Base-by-base conservation (phyloP, 53 echinoderm and acorn worm species). In the Apostichopus leukothele region DNA sequence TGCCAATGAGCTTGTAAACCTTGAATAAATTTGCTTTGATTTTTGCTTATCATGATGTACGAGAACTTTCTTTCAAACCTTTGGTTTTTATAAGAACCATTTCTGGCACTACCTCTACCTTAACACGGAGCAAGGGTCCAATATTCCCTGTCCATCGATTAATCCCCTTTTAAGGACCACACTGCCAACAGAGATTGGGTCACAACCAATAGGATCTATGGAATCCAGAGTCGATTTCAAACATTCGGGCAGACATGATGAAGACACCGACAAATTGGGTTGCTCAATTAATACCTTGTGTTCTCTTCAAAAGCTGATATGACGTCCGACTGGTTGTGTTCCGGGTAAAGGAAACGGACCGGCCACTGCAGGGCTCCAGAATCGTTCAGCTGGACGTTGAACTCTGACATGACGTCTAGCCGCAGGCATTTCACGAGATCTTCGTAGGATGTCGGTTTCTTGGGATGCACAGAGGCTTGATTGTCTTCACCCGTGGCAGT, bases 311-410 rank as follows among this genome's bases (percentile, higher is more conserved):
- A 98, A n/a, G 88, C 94, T 52, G 79, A 75, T 74, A 98, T 93
- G 16, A 98, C 71, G 81, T 98, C 98, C 79, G 94, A 96, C 66
- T 94, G 94, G 23, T 91, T 90, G 77, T 91, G 90, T 63, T 98
- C 98, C 10, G 98, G 98, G 83, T 98, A 98, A 74, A 98, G 92
- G 57, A 98, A 96, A 27, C 94, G 89, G 3, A 96, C 95, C 6
- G 98, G 98, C 98, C 98, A 98, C 57, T 89, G 78, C 59, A 98
- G 95, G 18, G 74, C 76, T 39, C 93, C 98, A 12, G 90, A 83
- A 18, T 94, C 90, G 71, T 95, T 95, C 73, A 95, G 83, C 2
- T 57, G 57, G 22, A 98, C 93, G 19, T 55, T 50, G 23, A 74
- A 60, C 85, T 85, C 66, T 12, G 85, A 85, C 63, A 39, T 85